Evolutionary conservation across 2,113 vertebrate genomes (phyloP).

Genomic region (Ceratotherium simum): DNA sequence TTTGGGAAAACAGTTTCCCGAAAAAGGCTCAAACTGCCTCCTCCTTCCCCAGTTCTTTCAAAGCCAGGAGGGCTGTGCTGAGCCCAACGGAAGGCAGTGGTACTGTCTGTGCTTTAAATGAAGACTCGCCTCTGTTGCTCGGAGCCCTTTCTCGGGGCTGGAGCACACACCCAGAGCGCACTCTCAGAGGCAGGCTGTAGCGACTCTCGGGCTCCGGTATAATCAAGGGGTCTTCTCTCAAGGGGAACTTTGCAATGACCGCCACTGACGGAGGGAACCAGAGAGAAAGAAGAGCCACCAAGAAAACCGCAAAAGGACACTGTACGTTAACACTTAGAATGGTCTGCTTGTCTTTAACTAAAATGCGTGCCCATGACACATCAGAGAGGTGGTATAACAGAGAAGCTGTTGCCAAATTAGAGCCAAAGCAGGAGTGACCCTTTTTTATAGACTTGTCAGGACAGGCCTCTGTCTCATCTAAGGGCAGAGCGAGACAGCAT

Average conservation of each 20-base stretch:
- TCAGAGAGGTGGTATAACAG: background rate
- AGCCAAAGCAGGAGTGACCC: background rate
- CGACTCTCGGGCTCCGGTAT: conserved; percentile 33
- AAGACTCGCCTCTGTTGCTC: background rate
- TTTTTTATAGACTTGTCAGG: accelerated
- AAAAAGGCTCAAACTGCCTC: background rate
- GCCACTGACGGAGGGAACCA: conserved; percentile 58
- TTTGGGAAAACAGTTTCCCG: background rate
- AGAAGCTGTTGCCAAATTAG: background rate
- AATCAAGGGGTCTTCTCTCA: conserved; percentile 70
- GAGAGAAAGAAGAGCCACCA: conserved; percentile 65
- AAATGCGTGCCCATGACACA: accelerated
- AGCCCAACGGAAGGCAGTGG: background rate
- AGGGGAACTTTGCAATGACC: conserved; percentile 70
- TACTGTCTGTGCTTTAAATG: background rate
- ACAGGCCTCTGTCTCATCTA: accelerated
- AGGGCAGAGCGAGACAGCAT: background rate
- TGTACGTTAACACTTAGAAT: accelerated
- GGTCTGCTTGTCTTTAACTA: background rate
- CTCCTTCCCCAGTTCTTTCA: background rate
- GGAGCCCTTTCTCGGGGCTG: background rate
- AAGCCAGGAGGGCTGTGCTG: background rate
- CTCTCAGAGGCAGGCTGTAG: conserved; percentile 45
- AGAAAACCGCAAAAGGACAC: background rate
- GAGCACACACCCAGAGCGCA: background rate